A percentile compares a stretch with the other conserved stretches of the same genome.
These are phyloP conservation scores for Aporrectodea caliginosa DNA, from an alignment of 1,140 invertebrate genomes.

Conservation along the genomic window DNA sequence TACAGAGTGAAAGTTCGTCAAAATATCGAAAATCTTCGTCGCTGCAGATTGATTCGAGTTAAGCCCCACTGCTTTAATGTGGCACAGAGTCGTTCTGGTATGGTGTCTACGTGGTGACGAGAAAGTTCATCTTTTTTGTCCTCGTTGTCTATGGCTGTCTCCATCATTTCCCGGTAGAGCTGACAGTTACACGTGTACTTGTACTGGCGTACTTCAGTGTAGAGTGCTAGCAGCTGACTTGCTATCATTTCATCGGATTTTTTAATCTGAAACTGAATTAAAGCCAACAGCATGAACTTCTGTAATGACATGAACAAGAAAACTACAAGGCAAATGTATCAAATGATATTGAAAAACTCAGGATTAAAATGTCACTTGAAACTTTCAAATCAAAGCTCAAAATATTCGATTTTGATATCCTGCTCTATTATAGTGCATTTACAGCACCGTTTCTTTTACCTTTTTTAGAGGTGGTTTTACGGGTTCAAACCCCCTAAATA, in stretches of 20 bases:
- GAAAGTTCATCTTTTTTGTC: neutral
- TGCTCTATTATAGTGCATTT: too few species aligned
- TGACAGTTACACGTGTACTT: neutral
- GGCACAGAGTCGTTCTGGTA: slow-evolving; percentile 1
- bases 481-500: too few species aligned
- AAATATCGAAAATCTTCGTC: neutral
- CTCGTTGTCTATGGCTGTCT: neutral
- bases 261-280: neutral
- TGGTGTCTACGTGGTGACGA: neutral
- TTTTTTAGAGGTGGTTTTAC: too few species aligned
- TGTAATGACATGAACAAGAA: too few species aligned
- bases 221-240: neutral
- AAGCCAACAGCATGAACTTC: too few species aligned
- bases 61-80: neutral
- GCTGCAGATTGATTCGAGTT: neutral
- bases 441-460: too few species aligned
- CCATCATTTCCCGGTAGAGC: neutral
- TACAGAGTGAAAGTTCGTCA: too few species aligned
- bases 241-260: neutral
- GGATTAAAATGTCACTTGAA: too few species aligned
- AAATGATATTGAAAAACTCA: too few species aligned
- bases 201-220: neutral
- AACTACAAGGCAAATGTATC: too few species aligned
- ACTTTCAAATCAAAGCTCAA: too few species aligned
- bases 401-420: too few species aligned